Percentiles rank a stretch among this genome's conserved stretches.
Evolutionary conservation across 2,797 vertebrate species (phyloP).

Genomic region (Gallirallus australis): DNA sequence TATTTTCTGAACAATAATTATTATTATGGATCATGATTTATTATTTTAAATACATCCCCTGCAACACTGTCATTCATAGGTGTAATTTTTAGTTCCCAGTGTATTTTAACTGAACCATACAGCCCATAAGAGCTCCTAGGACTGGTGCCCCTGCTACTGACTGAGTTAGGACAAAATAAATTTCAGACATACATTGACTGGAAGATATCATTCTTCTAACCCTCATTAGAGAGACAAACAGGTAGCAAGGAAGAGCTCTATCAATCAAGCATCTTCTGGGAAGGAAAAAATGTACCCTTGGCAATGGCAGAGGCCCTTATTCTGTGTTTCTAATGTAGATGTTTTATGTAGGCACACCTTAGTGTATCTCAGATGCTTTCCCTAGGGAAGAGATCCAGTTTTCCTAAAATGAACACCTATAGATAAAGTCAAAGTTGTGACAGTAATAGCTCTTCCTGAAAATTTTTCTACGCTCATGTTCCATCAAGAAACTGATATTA

Average conservation of each 20-base stretch:
- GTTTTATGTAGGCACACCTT: fast-evolving
- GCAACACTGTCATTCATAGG: not conserved
- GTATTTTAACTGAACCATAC: not conserved
- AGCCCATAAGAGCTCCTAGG: not conserved
- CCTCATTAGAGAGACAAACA: not conserved
- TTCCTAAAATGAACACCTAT: not conserved
- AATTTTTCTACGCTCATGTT: not conserved
- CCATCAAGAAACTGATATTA: not conserved
- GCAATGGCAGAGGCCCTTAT: not conserved
- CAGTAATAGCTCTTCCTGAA: not conserved
- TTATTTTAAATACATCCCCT: not conserved
- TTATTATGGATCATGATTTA: not conserved
- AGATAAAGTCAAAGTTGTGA: not conserved
- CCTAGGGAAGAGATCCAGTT: not conserved
- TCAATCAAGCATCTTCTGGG: not conserved
- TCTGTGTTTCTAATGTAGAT: not conserved
- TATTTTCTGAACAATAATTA: not conserved
- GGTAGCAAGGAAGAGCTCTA: not conserved
- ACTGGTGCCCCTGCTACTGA: fast-evolving
- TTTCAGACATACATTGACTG: not conserved
- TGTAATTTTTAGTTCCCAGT: not conserved
- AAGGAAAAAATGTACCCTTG: not conserved
- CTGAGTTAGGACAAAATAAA: not conserved
- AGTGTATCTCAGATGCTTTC: not conserved
- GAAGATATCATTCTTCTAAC: not conserved